Conservation (phyloP, 2,113 vertebrate species). For the Seriola dumerili region DNA sequence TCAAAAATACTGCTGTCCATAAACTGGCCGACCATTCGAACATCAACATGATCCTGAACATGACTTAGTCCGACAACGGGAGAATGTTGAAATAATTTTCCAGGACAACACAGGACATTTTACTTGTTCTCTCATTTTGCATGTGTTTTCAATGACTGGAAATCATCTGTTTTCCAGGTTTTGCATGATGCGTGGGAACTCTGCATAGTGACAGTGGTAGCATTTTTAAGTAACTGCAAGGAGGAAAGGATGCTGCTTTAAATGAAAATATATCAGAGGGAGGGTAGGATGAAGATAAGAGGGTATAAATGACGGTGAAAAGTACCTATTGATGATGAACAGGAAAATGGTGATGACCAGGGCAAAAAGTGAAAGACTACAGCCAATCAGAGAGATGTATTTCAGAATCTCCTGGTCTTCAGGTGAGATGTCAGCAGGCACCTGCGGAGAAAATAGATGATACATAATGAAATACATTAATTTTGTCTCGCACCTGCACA, state of each 20-base stretch:
- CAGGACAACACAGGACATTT: no score
- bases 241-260: not conserved
- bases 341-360: conserved; percentile 56
- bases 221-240: not conserved
- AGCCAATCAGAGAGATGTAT: conserved; percentile 57
- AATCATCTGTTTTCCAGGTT: no score
- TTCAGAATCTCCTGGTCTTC: conserved; percentile 1
- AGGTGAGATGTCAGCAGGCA: rapidly evolving
- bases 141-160: no score
- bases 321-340: conserved; percentile 55
- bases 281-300: not conserved
- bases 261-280: not conserved
- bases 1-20: no score
- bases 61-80: no score
- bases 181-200: no score
- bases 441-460: conserved; percentile 32
- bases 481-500: not conserved
- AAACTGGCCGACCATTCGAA: no score
- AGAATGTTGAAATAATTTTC: no score
- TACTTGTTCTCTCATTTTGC: no score
- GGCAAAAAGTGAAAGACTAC: conserved; percentile 56
- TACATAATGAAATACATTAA: not conserved
- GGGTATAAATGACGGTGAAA: not conserved
- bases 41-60: no score
- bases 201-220: no score